Evolutionary conservation across 1,140 invertebrate genomes (phyloP).

Genomic region (Trialeurodes vaporariorum): DNA sequence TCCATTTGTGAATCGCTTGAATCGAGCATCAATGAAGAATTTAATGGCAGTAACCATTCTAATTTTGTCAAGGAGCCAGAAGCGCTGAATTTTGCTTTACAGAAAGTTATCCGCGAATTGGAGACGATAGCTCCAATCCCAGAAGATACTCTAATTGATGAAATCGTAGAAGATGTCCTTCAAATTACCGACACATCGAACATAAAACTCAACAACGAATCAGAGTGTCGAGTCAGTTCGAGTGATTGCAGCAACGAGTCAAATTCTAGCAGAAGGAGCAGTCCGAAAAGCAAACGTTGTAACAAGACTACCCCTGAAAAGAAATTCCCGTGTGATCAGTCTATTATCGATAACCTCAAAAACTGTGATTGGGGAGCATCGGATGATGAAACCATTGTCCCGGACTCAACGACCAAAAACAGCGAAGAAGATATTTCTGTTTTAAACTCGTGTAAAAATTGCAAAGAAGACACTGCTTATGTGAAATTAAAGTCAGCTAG

Average conservation of each 20-base stretch:
- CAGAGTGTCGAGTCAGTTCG: not conserved
- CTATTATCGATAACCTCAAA: not conserved
- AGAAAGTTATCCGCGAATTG: constrained; percentile 11
- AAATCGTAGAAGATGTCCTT: not conserved
- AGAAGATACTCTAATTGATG: not conserved
- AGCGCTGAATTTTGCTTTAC: constrained; percentile 5
- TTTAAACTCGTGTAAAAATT: not conserved
- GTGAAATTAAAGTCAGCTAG: not conserved
- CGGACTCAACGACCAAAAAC: not conserved
- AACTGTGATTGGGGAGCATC: not conserved
- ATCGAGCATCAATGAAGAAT: not conserved
- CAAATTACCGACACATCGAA: not conserved
- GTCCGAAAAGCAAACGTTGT: not conserved
- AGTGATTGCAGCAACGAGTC: not conserved
- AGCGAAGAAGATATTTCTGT: not conserved
- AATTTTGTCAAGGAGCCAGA: not conserved
- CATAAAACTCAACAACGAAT: not conserved
- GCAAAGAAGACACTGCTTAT: not conserved
- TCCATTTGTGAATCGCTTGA: not conserved
- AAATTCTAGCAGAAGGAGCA: not conserved
- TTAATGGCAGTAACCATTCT: not conserved
- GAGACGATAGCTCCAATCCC: constrained; percentile 9
- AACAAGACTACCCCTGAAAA: not conserved
- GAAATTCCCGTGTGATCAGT: not conserved
- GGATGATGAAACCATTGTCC: not conserved